These are phyloP conservation scores for Heliconius hermathena DNA, from an alignment of 1,140 invertebrate genomes.

Conservation along the genomic window DNA sequence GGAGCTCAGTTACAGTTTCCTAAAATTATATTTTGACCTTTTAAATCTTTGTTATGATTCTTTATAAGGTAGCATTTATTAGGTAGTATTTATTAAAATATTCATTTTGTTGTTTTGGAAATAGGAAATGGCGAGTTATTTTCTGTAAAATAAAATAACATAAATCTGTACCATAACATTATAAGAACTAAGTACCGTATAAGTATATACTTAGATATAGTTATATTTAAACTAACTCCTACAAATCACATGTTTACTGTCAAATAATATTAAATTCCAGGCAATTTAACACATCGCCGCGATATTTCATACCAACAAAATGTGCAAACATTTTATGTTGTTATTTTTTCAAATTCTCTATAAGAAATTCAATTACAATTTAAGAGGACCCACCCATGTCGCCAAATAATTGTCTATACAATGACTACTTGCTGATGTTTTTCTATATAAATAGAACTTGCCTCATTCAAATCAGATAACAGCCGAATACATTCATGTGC, in stretches of 20 bases:
- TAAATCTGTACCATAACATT: neutral
- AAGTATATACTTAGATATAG: slow-evolving; percentile 21
- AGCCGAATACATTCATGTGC: no score
- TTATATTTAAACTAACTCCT: slow-evolving; percentile 20
- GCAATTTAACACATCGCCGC: slow-evolving; percentile 67
- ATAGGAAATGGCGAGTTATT: no score
- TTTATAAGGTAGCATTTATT: slow-evolving; percentile 16
- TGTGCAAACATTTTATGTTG: slow-evolving; percentile 57
- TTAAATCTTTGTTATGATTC: slow-evolving; percentile 23
- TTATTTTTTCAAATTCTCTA: slow-evolving; percentile 46
- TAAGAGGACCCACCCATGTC: neutral
- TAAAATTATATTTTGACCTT: slow-evolving; percentile 36
- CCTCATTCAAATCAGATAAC: no score
- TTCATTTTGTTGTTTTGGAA: neutral
- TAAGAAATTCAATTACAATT: slow-evolving; percentile 6
- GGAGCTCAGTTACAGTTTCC: slow-evolving; percentile 17
- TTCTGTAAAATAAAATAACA: neutral
- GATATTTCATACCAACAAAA: slow-evolving; percentile 64
- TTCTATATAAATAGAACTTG: no score
- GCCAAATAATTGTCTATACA: slow-evolving; percentile 1
- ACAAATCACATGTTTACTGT: slow-evolving; percentile 58
- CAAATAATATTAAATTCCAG: slow-evolving; percentile 69
- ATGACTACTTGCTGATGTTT: no score
- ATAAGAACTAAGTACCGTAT: slow-evolving; percentile 1
- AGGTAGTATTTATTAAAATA: neutral